phyloP scores from a whole-genome alignment of 2,888 invertebrate species.

The Drosophila mettleri region DNA sequence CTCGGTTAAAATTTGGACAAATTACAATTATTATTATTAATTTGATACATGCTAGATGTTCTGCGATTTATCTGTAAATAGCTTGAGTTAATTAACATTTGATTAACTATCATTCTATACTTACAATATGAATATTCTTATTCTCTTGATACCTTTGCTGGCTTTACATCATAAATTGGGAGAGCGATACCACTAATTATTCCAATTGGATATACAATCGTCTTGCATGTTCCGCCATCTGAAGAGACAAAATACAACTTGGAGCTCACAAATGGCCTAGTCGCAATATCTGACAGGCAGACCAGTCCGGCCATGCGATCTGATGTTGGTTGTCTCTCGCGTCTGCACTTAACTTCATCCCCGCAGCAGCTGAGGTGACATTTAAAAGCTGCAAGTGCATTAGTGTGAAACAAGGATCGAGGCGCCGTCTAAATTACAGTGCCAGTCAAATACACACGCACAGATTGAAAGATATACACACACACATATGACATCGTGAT shows the following conservation, averaged over 20 bases:
- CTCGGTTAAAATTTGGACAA: too few species aligned
- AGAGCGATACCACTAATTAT: constrained; percentile 58
- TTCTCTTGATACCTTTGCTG: constrained; percentile 10
- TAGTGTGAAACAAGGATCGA: constrained; percentile 82
- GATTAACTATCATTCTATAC: neutral
- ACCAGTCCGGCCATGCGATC: constrained; percentile 12
- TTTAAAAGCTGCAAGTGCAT: constrained; percentile 81
- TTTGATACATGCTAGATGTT: too few species aligned
- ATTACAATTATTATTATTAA: neutral
- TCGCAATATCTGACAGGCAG: constrained; percentile 33
- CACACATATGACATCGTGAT: constrained; percentile 53
- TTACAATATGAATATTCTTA: neutral
- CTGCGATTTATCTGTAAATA: neutral
- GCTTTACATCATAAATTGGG: constrained; percentile 27
- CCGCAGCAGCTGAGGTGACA: constrained; percentile 61
- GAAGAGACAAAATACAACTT: constrained; percentile 44
- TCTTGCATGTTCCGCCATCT: constrained; percentile 37
- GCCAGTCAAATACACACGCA: constrained; percentile 38
- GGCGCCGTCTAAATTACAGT: constrained; percentile 84
- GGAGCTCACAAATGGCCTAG: constrained; percentile 44
- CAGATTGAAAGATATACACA: constrained; percentile 19
- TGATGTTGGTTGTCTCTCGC: constrained; percentile 17
- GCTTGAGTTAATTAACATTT: neutral
- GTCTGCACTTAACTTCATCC: constrained; percentile 44
- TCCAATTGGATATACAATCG: constrained; percentile 70